Evolutionary conservation across 2,113 vertebrate species (phyloP).

Genomic region (Hydrolagus affinis): DNA sequence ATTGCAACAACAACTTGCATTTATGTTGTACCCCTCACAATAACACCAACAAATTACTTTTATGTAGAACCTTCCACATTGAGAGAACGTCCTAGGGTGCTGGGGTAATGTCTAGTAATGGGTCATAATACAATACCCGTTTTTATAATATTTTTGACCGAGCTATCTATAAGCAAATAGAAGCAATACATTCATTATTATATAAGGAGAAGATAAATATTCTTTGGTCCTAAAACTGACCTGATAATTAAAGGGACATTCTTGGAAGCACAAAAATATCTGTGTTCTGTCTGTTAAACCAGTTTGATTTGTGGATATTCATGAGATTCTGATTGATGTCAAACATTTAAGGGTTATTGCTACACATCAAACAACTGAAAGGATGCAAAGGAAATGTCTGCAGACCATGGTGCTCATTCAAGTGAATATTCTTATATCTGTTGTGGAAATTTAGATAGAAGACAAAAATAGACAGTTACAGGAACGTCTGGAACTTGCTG

Average conservation of each 20-base stretch:
- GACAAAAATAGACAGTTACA: conserved; percentile 96
- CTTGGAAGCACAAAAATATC: neutral
- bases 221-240: neutral
- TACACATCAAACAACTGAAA: neutral
- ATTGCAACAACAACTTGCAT: neutral
- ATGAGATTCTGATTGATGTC: neutral
- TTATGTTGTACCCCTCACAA: neutral
- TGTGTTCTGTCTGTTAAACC: neutral
- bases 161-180: neutral
- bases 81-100: neutral
- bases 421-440: neutral
- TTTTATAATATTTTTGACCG: neutral
- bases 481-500: conserved; percentile 87
- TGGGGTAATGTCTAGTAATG: neutral
- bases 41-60: neutral
- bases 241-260: neutral
- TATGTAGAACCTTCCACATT: neutral
- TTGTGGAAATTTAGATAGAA: conserved; percentile 70
- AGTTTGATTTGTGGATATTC: neutral
- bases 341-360: neutral
- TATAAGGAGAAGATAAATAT: no score
- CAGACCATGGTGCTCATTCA: neutral
- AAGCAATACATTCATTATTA: no score
- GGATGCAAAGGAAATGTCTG: no score
- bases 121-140: neutral